Evolutionary conservation across 2,113 vertebrate species (phyloP).

Genomic region (Perccottus glenii): DNA sequence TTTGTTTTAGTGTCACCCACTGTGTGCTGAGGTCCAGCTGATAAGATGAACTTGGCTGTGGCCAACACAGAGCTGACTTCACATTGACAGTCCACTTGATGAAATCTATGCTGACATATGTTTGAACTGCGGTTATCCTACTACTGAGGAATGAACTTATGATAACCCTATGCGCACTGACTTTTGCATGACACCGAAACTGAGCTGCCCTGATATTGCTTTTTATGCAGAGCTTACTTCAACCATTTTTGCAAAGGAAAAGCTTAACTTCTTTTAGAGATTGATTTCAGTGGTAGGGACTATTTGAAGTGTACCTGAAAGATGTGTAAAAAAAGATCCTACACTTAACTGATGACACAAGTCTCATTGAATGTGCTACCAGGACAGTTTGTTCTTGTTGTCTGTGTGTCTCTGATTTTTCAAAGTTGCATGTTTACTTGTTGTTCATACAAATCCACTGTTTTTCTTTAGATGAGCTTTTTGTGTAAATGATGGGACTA

Average conservation of each 20-base stretch:
- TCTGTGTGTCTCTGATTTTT: constrained; percentile 61
- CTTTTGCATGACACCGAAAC: constrained; percentile 73
- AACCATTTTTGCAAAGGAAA: constrained; percentile 37
- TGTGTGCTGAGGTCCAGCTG: constrained; percentile 59
- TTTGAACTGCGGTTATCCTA: constrained; percentile 51
- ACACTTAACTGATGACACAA: constrained; percentile 45
- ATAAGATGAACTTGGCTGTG: constrained; percentile 61
- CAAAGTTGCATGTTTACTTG: constrained; percentile 70
- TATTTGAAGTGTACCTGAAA: constrained; percentile 48
- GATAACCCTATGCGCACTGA: constrained; percentile 42
- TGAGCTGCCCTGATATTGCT: constrained; percentile 59
- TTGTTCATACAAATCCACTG: constrained; percentile 46
- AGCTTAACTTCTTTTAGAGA: constrained; percentile 24
- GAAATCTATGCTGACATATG: constrained; percentile 66
- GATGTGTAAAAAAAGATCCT: constrained; percentile 59
- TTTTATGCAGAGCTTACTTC: constrained; percentile 65
- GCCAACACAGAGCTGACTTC: constrained; percentile 30
- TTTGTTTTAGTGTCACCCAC: constrained; percentile 57
- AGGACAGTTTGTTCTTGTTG: constrained; percentile 50
- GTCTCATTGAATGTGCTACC: constrained; percentile 63
- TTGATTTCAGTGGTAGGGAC: constrained; percentile 31
- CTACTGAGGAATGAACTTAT: constrained; percentile 47
- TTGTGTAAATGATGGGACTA: constrained; percentile 35
- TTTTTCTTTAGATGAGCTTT: constrained; percentile 55
- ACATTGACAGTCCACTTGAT: constrained; percentile 44